Base-by-base conservation (phyloP, 2,113 vertebrate genomes). In the Piprites chloris region DNA sequence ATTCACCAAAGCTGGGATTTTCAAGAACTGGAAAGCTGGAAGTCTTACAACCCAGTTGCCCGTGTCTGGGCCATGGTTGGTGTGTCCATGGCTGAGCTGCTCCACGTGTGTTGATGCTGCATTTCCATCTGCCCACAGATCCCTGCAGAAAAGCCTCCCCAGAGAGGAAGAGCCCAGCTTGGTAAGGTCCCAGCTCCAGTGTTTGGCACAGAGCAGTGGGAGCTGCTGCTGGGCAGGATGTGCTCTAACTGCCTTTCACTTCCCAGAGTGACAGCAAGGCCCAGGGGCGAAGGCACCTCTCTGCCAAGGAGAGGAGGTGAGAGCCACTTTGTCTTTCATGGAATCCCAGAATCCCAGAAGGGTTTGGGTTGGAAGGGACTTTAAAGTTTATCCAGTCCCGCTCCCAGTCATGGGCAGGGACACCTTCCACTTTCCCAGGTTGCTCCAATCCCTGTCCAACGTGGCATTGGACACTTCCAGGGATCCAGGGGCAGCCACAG, bases 251-350 rank as follows among this genome's bases (percentile, higher is more conserved):
- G n/a, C 46, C 1, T 88, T 82, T 94, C 61, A 21, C 75, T 93
- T 68, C 83, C 35, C 71, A 99, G 99, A 85, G 62, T 53, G 98
- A 98, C 16, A 84, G 75, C 61, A 98, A 98, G 75, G 85, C 96
- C 74, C 98, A 98, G 65, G 98, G 98, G 46, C 98, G 97, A 58
- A 99, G 99, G 95, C 99, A 99, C 89, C 97, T 99, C 91, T 99
- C 99, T 55, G 99, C 99, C 91, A 99, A 99, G 96, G 98, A 99
- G 97, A 98, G 98, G 95, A 98, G 99, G 99, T 99, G 97, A 98
- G 97, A 46, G 24, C 76, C n/a, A 50, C 5, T 5, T 59, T 3
- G 2, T 18, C 15, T 33, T 32, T 15, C 79, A 69, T 65, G 79
- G 63, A 15, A 37, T 37, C 37, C 9, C 74, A 41, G 46, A 39